Evolutionary conservation across 2,797 vertebrate species (phyloP), one percentile per base, ranked within the genome.

Genomic region (Paedocypris micromegethes): DNA sequence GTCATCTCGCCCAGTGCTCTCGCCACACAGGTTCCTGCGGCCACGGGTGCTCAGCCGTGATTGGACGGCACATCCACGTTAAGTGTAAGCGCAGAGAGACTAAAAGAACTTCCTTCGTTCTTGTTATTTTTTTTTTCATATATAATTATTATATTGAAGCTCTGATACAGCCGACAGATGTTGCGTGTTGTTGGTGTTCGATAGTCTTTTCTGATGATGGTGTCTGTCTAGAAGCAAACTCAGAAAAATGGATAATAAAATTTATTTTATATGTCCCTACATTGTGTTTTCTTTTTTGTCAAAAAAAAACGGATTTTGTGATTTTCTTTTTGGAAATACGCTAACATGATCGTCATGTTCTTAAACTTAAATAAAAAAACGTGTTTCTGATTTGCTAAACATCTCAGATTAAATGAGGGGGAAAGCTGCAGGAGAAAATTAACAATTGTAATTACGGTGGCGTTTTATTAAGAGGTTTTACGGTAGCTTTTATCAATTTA

Each of bases 221-320:
- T 73, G 79, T 84, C 79, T 83, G 78, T 56, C 62, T 81, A 75
- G 80, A 78, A 72, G 82, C 83, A 80, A 81, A 83, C 76, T 70
- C 77, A 78, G 75, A 70, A 72, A 82, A 79, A 81, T 60, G 79
- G 78, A 86, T 75, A 87, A 86, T 86, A 86, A 86, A 87, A 80
- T 84, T 75, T 81, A 86, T 87, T 87, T 86, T 87, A 82, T 87
- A 86, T 87, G 84, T 85, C 84, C 84, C 75, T 82, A 82, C 5
- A 4, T 63, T 63, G 59, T 5, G 40, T 65, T 56, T 46, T 0
- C 4, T 48, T 63, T 63, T 9, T 49, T 56, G 8, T 57, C 4
- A 3, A 53, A 59, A 9, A 9, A 45, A 45, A 0, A 1, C 3
- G 37, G 5, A 39, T 38, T 39, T 38, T 54, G 6, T 9, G 23